Conservation (phyloP, 2,113 vertebrate genomes). For the Psammodynastes pulverulentus region DNA sequence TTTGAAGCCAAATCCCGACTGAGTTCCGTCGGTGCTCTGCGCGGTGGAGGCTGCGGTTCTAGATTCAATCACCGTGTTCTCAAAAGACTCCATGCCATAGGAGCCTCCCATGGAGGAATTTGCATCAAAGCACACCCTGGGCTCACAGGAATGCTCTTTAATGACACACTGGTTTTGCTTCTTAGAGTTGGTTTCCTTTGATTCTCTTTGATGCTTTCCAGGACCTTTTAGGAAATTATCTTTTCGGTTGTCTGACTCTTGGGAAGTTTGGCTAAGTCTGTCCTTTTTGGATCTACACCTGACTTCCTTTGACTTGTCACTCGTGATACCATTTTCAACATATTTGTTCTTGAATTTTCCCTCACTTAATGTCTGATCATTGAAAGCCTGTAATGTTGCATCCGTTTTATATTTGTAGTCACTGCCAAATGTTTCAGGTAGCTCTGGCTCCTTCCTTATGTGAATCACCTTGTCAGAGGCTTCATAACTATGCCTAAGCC, state of each 20-base stretch:
- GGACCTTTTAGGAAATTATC: constrained; percentile 50
- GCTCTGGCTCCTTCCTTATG: constrained; percentile 59
- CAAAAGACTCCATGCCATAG: constrained; percentile 71
- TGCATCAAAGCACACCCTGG: constrained; percentile 64
- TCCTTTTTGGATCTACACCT: constrained; percentile 64
- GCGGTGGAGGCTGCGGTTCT: constrained; percentile 61
- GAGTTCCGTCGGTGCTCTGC: constrained; percentile 62
- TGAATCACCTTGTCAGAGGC: constrained; percentile 61
- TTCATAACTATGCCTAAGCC: constrained; percentile 69
- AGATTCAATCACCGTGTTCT: constrained; percentile 67
- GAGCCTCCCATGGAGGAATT: constrained; percentile 68
- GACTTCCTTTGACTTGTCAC: constrained; percentile 60
- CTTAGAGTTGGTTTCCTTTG: constrained; percentile 33
- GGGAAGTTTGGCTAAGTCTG: constrained; percentile 58
- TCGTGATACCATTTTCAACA: constrained; percentile 76
- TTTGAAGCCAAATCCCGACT: constrained; percentile 66
- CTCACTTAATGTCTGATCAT: constrained; percentile 70
- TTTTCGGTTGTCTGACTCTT: constrained; percentile 61
- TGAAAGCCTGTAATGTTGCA: constrained; percentile 60
- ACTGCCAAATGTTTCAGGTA: constrained; percentile 54
- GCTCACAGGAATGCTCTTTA: constrained; percentile 57
- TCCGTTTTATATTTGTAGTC: constrained; percentile 60
- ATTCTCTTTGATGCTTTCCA: constrained; percentile 51
- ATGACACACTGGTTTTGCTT: constrained; percentile 46
- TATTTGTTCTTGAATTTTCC: constrained; percentile 73